Percentiles rank a stretch among this genome's conserved stretches.
These are phyloP conservation scores for Pocillopora verrucosa DNA, from an alignment of 64 coral and sea anemone species.

Conservation along the genomic window DNA sequence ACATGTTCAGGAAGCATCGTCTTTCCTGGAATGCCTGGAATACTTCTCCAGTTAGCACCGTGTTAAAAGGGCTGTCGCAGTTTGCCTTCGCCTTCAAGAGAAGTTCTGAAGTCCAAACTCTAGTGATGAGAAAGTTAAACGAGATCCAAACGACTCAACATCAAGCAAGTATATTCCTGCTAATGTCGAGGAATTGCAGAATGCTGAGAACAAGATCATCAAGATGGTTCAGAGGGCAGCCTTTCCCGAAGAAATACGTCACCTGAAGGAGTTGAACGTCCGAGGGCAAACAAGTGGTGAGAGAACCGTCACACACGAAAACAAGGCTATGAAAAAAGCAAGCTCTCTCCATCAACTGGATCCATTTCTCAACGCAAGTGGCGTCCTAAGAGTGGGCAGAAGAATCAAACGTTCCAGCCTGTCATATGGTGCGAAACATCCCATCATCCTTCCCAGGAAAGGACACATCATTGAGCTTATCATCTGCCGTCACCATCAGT, in stretches of 20 bases:
- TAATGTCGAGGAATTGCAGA: background rate
- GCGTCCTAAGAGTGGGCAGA: background rate
- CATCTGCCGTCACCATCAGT: slow-evolving; percentile 14
- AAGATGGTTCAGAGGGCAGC: background rate
- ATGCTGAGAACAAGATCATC: background rate
- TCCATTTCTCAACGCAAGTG: background rate
- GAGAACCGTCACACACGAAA: too few species aligned
- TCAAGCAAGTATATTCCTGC: too few species aligned
- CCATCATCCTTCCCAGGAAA: background rate
- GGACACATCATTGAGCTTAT: slow-evolving; percentile 16
- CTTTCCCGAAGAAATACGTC: background rate
- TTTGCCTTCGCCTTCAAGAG: too few species aligned
- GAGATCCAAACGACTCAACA: too few species aligned
- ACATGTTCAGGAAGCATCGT: too few species aligned
- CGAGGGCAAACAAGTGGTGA: too few species aligned
- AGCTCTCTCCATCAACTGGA: background rate
- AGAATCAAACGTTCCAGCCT: background rate
- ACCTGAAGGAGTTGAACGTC: background rate
- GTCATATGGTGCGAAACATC: background rate
- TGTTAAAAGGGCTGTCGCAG: too few species aligned
- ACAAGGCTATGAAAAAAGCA: too few species aligned
- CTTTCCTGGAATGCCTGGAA: too few species aligned
- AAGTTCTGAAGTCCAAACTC: too few species aligned
- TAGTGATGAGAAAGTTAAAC: too few species aligned
- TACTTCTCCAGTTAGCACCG: too few species aligned